A percentile compares a stretch with the other conserved stretches of the same genome.
phyloP scores from a whole-genome alignment of 2,797 vertebrate species.

The Notoglanidium macrostoma region DNA sequence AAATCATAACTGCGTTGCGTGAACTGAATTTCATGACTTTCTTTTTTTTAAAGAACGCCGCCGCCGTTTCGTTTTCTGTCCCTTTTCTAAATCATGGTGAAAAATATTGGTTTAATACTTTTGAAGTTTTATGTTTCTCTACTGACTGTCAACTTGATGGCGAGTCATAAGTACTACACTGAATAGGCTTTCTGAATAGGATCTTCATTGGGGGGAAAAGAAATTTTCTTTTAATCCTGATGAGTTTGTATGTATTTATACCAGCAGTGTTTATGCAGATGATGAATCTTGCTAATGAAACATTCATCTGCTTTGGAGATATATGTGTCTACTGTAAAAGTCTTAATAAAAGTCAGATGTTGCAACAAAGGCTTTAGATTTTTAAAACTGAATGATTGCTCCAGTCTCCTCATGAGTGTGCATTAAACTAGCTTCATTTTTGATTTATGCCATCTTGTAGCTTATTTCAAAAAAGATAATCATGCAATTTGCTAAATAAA shows the following conservation, averaged over 20 bases:
- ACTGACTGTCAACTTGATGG: neutral
- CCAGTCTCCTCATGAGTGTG: neutral
- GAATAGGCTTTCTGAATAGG: neutral
- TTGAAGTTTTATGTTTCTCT: neutral
- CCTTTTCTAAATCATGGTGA: neutral
- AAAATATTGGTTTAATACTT: neutral
- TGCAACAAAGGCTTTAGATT: neutral
- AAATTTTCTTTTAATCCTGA: neutral
- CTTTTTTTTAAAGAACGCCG: neutral
- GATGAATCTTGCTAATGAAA: constrained; percentile 23
- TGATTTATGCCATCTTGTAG: neutral
- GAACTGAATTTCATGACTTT: neutral
- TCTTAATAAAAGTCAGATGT: neutral
- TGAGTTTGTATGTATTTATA: neutral
- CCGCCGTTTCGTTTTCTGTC: neutral
- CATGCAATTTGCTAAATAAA: neutral
- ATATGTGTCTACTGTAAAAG: neutral
- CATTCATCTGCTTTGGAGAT: constrained; percentile 8
- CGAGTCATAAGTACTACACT: neutral
- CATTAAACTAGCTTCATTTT: neutral
- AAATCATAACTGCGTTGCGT: neutral
- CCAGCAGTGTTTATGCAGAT: neutral
- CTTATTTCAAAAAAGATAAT: neutral
- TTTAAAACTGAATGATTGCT: neutral
- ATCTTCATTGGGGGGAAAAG: neutral